phyloP scores from a whole-genome alignment of 2,113 vertebrate genomes.

The Carlito syrichta region DNA sequence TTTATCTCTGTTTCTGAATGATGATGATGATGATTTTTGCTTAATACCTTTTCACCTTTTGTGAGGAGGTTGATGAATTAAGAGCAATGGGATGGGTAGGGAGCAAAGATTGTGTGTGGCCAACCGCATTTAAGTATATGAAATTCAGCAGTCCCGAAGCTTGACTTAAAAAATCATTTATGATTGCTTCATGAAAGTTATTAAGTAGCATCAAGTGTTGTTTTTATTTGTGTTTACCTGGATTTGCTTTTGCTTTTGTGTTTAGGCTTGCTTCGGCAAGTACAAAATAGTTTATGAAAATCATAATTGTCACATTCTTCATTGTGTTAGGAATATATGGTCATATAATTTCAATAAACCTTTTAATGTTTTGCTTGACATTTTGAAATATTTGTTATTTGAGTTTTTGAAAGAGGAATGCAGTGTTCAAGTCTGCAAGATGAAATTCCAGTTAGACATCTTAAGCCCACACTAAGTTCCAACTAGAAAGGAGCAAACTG shows the following conservation, averaged over 20 bases:
- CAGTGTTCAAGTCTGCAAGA: neutral
- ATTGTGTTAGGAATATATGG: neutral
- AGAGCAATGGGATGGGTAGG: neutral
- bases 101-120: neutral
- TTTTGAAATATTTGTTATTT: neutral
- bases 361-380: neutral
- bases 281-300: neutral
- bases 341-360: conserved; percentile 35
- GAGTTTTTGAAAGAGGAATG: neutral
- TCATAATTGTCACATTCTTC: neutral
- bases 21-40: neutral
- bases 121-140: neutral
- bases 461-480: no score
- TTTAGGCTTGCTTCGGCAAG: neutral
- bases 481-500: neutral
- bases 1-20: neutral
- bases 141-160: neutral
- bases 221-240: neutral
- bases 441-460: neutral
- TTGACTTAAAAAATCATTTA: neutral
- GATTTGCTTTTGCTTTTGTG: neutral
- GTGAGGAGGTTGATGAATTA: neutral
- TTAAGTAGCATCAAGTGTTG: neutral
- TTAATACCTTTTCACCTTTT: neutral
- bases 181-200: neutral